phyloP scores from a whole-genome alignment of 2,888 invertebrate genomes.

The Frankliniella intonsa region DNA sequence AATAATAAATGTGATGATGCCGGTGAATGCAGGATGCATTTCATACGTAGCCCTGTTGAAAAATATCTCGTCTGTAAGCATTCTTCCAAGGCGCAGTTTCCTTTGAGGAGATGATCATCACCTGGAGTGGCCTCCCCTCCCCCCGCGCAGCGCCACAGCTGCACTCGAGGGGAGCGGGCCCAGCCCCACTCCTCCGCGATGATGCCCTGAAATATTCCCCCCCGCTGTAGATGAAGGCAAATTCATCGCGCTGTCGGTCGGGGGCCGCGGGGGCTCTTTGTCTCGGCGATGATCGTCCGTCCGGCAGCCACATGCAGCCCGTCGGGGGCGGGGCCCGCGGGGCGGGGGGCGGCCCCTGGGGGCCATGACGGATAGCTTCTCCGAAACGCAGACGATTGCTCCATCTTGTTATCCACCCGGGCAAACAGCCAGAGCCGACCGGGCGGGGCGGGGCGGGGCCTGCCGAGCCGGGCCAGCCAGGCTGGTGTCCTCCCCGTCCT shows the following conservation, averaged over 20 bases:
- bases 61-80: too few relatives aligned
- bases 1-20: too few relatives aligned
- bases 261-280: not conserved
- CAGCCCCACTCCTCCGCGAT: not conserved
- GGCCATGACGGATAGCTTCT: constrained; percentile 6
- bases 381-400: constrained; percentile 19
- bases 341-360: not conserved
- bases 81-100: too few relatives aligned
- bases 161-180: not conserved
- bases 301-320: not conserved
- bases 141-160: not conserved
- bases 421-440: not conserved
- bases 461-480: not conserved
- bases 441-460: not conserved
- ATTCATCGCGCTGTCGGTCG: constrained; percentile 5
- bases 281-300: constrained; percentile 2
- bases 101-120: too few relatives aligned
- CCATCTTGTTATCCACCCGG: constrained; percentile 12
- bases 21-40: too few relatives aligned
- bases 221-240: not conserved
- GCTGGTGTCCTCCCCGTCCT: not conserved
- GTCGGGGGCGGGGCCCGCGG: not conserved
- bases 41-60: too few relatives aligned
- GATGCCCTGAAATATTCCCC: not conserved
- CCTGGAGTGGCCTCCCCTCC: not conserved